Evolutionary conservation across 2,888 invertebrate species (phyloP).

Genomic region (Luffia ferchaultella): DNA sequence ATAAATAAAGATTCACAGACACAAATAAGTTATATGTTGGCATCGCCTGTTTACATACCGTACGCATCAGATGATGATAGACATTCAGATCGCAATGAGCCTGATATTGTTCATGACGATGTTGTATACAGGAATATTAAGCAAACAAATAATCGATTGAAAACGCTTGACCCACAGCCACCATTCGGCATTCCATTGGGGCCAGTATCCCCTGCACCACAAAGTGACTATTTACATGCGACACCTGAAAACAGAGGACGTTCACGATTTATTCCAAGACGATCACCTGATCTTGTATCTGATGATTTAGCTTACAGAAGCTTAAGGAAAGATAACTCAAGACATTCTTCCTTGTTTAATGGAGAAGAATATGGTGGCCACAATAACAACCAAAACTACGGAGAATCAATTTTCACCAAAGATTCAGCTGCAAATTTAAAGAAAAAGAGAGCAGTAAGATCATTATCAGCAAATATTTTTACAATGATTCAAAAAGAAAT

Average conservation of each 20-base stretch:
- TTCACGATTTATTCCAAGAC: conserved; percentile 70
- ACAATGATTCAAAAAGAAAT: conserved; percentile 76
- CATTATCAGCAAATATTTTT: conserved; percentile 85
- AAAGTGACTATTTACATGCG: conserved; percentile 86
- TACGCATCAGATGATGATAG: conserved; percentile 56
- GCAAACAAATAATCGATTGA: conserved; percentile 76
- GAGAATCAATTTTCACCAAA: conserved; percentile 38
- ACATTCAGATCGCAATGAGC: conserved; percentile 70
- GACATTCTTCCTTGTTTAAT: conserved; percentile 59
- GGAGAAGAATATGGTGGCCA: conserved; percentile 53
- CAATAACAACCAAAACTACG: conserved; percentile 50
- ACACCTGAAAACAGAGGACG: conserved; percentile 69
- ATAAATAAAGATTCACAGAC: conserved; percentile 44
- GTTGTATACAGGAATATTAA: conserved; percentile 83
- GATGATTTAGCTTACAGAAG: conserved; percentile 89
- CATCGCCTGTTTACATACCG: conserved; percentile 71
- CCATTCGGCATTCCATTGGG: conserved; percentile 91
- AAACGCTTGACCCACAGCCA: conserved; percentile 82
- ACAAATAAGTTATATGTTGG: conserved; percentile 73
- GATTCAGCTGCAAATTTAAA: conserved; percentile 56
- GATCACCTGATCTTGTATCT: conserved; percentile 82
- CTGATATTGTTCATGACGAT: conserved; percentile 85
- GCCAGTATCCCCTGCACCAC: conserved; percentile 80
- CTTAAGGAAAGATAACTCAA: conserved; percentile 77
- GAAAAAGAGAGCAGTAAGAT: conserved; percentile 83